Evolutionary conservation across 2,888 invertebrate species (phyloP).

Genomic region (Cancer borealis): DNA sequence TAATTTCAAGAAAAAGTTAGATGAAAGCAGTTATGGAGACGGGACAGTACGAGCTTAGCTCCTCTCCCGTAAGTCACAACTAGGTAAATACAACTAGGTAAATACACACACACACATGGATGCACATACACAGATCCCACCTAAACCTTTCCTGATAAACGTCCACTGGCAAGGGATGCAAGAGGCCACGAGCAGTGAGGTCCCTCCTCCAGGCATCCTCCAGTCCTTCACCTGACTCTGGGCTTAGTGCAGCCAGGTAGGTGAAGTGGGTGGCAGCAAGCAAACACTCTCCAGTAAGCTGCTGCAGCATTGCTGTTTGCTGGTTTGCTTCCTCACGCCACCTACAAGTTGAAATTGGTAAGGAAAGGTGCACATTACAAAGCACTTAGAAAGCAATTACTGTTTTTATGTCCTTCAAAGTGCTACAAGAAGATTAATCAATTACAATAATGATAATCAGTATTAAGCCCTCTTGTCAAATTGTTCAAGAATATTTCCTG

Average conservation of each 20-base stretch:
- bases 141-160: background rate
- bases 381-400: background rate
- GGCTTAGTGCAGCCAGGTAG: slow-evolving; percentile 65
- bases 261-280: slow-evolving; percentile 62
- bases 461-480: too few relatives aligned
- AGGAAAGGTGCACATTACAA: background rate
- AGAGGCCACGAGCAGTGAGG: slow-evolving; percentile 45
- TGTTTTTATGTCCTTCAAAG: background rate
- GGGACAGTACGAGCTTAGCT: too few relatives aligned
- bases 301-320: slow-evolving; percentile 9
- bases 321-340: slow-evolving; percentile 55
- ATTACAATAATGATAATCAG: too few relatives aligned
- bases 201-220: slow-evolving; percentile 52
- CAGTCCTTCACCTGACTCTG: slow-evolving; percentile 24
- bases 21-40: too few relatives aligned
- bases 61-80: too few relatives aligned
- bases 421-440: too few relatives aligned
- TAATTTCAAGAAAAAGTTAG: too few relatives aligned
- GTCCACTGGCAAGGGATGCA: background rate
- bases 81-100: slow-evolving; percentile 8
- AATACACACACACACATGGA: background rate
- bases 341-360: slow-evolving; percentile 23
- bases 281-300: slow-evolving; percentile 65
- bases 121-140: background rate
- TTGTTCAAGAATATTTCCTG: background rate